A percentile compares a stretch with the other conserved stretches of the same genome.
phyloP scores from a whole-genome alignment of 2,797 vertebrate species.

The Takifugu ocellatus region DNA sequence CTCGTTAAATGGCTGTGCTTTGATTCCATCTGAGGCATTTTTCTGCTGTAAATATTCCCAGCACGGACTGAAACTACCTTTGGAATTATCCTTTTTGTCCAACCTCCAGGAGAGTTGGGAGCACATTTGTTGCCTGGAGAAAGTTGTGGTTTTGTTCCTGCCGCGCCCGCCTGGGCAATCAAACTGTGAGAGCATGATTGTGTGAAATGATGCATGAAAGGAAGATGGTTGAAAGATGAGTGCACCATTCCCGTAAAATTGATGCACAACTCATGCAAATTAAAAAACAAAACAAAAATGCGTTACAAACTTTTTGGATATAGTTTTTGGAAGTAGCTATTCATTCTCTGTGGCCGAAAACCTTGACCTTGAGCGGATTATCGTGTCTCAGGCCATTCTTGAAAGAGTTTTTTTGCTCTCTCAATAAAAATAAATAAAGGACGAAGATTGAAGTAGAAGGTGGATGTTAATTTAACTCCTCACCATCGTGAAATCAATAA shows the following conservation, averaged over 20 bases:
- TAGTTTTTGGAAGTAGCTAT: background rate
- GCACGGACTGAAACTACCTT: background rate
- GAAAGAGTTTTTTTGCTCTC: slow-evolving; percentile 1
- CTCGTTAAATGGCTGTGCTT: background rate
- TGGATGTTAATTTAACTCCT: no score
- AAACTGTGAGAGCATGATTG: background rate
- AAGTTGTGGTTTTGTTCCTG: slow-evolving; percentile 16
- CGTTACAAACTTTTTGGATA: no score
- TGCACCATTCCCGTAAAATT: slow-evolving; percentile 17
- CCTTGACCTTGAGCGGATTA: slow-evolving; percentile 32
- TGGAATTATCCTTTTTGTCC: slow-evolving; percentile 6
- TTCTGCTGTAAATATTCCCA: slow-evolving; percentile 4
- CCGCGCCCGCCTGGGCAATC: slow-evolving; percentile 23
- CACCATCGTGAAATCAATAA: no score
- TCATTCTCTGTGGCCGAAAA: slow-evolving; percentile 11
- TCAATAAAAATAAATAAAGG: slow-evolving; percentile 26
- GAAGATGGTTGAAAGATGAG: background rate
- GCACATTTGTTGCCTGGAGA: slow-evolving; percentile 19
- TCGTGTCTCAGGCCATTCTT: slow-evolving; percentile 25
- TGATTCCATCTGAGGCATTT: slow-evolving; percentile 1
- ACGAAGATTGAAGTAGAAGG: slow-evolving; percentile 8
- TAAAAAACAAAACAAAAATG: background rate
- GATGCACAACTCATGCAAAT: slow-evolving; percentile 9
- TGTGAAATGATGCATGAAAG: slow-evolving; percentile 4
- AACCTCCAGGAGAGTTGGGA: slow-evolving; percentile 2